A percentile compares a stretch with the other conserved stretches of the same genome.
Evolutionary conservation across 2,797 vertebrate genomes (phyloP).

Genomic region (Gallinago solitaria): DNA sequence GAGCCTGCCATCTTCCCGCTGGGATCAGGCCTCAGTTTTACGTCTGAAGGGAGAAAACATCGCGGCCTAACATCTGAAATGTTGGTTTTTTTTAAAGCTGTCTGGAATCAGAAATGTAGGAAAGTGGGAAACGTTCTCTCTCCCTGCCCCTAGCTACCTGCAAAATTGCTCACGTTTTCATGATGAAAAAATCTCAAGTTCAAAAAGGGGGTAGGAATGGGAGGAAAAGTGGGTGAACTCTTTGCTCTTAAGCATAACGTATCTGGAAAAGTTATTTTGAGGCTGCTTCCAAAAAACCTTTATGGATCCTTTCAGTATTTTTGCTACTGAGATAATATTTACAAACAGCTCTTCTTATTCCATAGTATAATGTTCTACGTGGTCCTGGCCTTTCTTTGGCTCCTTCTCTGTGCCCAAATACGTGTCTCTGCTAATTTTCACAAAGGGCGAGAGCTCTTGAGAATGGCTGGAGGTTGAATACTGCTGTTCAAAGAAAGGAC

Average conservation of each 20-base stretch:
- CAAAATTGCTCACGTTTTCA: background rate
- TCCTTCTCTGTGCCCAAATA: background rate
- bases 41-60: background rate
- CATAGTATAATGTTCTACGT: background rate
- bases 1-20: rapidly evolving
- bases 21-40: background rate
- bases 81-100: background rate
- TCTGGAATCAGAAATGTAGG: background rate
- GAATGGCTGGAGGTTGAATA: background rate
- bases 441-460: background rate
- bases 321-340: background rate
- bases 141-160: background rate
- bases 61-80: background rate
- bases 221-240: background rate
- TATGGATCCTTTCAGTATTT: background rate
- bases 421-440: background rate
- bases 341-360: background rate
- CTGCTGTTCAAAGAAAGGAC: background rate
- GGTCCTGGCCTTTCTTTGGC: background rate
- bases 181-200: background rate
- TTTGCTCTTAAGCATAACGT: background rate
- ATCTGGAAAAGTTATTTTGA: background rate
- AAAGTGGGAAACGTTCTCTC: background rate
- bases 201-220: background rate
- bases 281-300: background rate